Percentiles rank a stretch among this genome's conserved stretches.
Conservation (phyloP, 2,113 vertebrate species). For the Nematolebias whitei region DNA sequence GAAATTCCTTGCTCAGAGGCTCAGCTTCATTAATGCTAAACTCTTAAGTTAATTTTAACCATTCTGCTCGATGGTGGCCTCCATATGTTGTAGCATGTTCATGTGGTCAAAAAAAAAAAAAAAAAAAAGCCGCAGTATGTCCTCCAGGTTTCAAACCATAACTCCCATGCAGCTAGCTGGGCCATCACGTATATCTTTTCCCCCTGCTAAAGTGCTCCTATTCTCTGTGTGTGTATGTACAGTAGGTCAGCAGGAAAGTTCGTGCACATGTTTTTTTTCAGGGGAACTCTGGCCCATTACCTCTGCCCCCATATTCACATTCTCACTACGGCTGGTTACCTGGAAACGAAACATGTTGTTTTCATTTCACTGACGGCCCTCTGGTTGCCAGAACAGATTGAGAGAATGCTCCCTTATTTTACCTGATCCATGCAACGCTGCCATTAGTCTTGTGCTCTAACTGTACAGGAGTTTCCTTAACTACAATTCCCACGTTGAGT, state of each 20-base stretch:
- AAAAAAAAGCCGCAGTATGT: conserved; percentile 53
- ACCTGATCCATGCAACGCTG: conserved; percentile 19
- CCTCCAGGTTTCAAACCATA: conserved; percentile 34
- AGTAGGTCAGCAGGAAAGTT: conserved; percentile 27
- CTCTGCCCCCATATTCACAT: conserved; percentile 46
- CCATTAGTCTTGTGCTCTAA: conserved; percentile 18
- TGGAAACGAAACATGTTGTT: conserved; percentile 64
- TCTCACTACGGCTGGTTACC: conserved; percentile 59
- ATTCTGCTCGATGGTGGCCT: conserved; percentile 51
- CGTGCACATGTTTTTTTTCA: conserved; percentile 35
- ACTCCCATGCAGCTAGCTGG: conserved; percentile 60
- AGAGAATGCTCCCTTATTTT: conserved; percentile 27
- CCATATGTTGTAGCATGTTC: conserved; percentile 59
- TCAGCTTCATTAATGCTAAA: conserved; percentile 53
- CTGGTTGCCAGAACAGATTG: conserved; percentile 18
- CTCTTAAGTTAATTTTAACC: conserved; percentile 62
- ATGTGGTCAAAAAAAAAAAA: conserved; percentile 50
- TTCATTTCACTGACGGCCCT: conserved; percentile 48
- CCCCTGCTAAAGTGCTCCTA: conserved; percentile 38
- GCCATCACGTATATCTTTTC: conserved; percentile 61
- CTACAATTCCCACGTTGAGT: background rate
- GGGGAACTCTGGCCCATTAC: conserved; percentile 67
- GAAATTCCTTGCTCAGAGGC: conserved; percentile 38
- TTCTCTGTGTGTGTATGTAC: conserved; percentile 27
- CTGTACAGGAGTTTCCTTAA: background rate